phyloP scores from a whole-genome alignment of 2,113 vertebrate species.

The Ochotona curzoniae region DNA sequence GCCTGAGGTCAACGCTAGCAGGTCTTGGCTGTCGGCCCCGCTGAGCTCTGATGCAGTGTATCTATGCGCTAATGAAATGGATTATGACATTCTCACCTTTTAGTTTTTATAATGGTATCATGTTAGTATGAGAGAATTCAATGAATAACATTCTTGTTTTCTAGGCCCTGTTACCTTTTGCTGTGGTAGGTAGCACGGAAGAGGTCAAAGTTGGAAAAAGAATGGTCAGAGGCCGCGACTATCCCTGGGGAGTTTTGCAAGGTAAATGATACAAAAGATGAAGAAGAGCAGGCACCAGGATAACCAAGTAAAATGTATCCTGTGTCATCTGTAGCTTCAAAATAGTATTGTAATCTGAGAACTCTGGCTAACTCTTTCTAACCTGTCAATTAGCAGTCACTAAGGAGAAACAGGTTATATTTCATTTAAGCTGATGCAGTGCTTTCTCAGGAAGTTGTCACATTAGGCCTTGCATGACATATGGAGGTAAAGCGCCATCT shows the following conservation, averaged over 20 bases:
- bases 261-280: constrained; percentile 79
- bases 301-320: not conserved
- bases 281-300: not conserved
- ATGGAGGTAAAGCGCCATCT: not conserved
- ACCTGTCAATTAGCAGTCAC: not conserved
- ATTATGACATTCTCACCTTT: not conserved
- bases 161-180: constrained; percentile 87
- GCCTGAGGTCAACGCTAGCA: not conserved
- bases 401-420: not conserved
- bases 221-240: constrained; percentile 87
- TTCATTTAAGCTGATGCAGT: not conserved
- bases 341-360: not conserved
- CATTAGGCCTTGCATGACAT: not conserved
- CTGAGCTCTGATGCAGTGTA: not conserved
- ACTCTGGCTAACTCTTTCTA: not conserved
- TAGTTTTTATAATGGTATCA: constrained; percentile 5
- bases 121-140: not conserved
- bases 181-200: constrained; percentile 86
- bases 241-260: constrained; percentile 89
- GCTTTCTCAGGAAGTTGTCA: not conserved
- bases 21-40: not conserved
- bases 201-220: constrained; percentile 87
- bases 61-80: not conserved
- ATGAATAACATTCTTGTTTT: constrained; percentile 51
- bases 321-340: not conserved